Conservation (phyloP, 2,113 vertebrate genomes). For the Morone chrysops region DNA sequence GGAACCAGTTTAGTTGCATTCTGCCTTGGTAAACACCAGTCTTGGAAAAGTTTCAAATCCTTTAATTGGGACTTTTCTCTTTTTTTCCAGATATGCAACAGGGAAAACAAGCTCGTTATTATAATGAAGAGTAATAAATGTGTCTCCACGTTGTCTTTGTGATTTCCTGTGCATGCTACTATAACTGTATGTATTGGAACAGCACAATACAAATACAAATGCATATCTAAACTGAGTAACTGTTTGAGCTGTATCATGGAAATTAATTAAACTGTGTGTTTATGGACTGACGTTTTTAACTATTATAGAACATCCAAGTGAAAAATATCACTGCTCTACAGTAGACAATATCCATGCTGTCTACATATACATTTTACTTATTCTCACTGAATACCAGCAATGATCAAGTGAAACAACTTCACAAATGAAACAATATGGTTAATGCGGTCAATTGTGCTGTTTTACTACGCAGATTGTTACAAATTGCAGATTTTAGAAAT, state of each 20-base stretch:
- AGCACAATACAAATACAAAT: neutral
- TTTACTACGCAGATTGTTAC: neutral
- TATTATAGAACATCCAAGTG: neutral
- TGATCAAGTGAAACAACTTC: neutral
- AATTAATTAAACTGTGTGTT: neutral
- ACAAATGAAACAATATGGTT: neutral
- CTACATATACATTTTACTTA: neutral
- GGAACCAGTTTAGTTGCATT: slow-evolving; percentile 40
- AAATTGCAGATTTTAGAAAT: neutral
- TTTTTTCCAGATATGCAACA: neutral
- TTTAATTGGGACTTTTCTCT: slow-evolving; percentile 40
- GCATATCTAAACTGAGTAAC: slow-evolving; percentile 1
- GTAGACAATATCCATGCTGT: neutral
- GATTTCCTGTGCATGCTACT: neutral
- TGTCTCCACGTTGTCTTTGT: neutral
- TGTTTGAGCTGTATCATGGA: neutral
- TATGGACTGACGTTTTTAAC: neutral
- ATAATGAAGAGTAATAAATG: slow-evolving; percentile 16
- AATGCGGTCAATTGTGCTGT: neutral
- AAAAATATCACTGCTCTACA: neutral
- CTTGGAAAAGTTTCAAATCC: slow-evolving; percentile 39
- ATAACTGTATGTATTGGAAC: neutral
- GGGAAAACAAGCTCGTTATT: slow-evolving; percentile 2
- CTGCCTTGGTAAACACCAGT: slow-evolving; percentile 6
- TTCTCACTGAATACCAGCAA: neutral